Base-by-base conservation (phyloP, 2,888 invertebrate species). In the Iselma pallidipennis region DNA sequence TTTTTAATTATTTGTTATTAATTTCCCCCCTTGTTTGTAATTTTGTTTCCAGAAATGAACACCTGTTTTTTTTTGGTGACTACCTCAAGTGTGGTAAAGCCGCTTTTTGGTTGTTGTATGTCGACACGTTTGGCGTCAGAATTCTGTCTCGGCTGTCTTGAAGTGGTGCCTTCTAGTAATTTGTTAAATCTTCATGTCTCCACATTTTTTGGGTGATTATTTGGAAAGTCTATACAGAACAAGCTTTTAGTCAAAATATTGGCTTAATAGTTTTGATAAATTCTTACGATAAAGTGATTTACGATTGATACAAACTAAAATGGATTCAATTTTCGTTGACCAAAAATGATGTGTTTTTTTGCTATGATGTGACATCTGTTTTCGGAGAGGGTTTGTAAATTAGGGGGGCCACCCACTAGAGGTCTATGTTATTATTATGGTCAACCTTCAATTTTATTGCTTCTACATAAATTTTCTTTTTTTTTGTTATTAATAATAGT, bases 151-250 rank as follows among this genome's bases (percentile, higher is more conserved):
- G 31, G 49, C 16, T 48, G 25, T 16, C 49, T 19, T 23, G 29
- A 25, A 48, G 45, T 55, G 45, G 48, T 37, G 31, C 50, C 37
- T 45, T 45, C 50, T 50, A 29, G 64, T 61, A 61, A 64, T 64
- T 64, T 64, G 64, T 64, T 64, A 64, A 45, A 64, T 64, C 64
- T 60, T 42, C 53, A 49, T 64, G 64, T 64, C 63, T 55, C 51
- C 58, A 51, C 52, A 53, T 56, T 57, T 61, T 31, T 53, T 31
- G 21, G 58, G 10, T 55, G 50, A 55, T 55, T 62, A 55, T 55
- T 57, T 51, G 51, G 49, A 51, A 25, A 26, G 56, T 60, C 53
- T 49, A 4, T 28, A n/a, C 28, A 12, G 50, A 50, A 49, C 25
- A 58, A 52, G 59, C 63, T 63, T 63, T 63, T 59, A 63, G 63